Conservation (phyloP, 1,140 invertebrate species). For the Antheraea mylitta region DNA sequence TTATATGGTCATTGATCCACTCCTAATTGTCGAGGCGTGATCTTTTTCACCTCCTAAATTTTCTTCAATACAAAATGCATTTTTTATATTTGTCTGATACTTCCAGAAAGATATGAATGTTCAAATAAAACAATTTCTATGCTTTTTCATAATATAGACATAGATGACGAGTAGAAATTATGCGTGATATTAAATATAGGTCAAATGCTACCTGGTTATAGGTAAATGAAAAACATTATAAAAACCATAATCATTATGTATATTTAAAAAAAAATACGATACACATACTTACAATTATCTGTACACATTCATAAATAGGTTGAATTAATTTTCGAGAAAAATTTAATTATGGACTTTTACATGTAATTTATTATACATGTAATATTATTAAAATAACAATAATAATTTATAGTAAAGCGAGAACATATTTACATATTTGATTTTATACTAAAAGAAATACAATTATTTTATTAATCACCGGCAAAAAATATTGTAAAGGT, state of each 20-base stretch:
- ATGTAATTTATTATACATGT: conserved; percentile 13
- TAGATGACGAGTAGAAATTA: too few relatives aligned
- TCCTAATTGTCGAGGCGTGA: too few relatives aligned
- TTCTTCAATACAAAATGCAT: too few relatives aligned
- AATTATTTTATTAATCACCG: conserved; percentile 8
- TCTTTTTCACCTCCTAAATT: too few relatives aligned
- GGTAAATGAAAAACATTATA: conserved; percentile 43
- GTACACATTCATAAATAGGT: conserved; percentile 70
- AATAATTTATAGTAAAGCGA: conserved; percentile 40
- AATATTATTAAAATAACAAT: conserved; percentile 21
- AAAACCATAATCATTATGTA: conserved; percentile 70
- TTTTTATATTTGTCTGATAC: too few relatives aligned
- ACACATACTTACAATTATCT: conserved; percentile 71
- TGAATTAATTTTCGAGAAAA: conserved; percentile 45
- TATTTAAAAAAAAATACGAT: conserved; percentile 69
- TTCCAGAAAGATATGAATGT: too few relatives aligned
- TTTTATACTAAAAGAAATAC: conserved; percentile 21
- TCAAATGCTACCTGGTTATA: too few relatives aligned
- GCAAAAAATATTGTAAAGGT: conserved; percentile 23
- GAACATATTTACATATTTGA: conserved; percentile 50
- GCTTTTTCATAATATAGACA: too few relatives aligned
- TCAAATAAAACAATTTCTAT: too few relatives aligned
- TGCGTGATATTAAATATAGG: too few relatives aligned
- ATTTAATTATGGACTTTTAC: conserved; percentile 26
- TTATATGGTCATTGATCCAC: too few relatives aligned